phyloP scores from a whole-genome alignment of 2,888 invertebrate species.

The Carpatolechia fugitivella region DNA sequence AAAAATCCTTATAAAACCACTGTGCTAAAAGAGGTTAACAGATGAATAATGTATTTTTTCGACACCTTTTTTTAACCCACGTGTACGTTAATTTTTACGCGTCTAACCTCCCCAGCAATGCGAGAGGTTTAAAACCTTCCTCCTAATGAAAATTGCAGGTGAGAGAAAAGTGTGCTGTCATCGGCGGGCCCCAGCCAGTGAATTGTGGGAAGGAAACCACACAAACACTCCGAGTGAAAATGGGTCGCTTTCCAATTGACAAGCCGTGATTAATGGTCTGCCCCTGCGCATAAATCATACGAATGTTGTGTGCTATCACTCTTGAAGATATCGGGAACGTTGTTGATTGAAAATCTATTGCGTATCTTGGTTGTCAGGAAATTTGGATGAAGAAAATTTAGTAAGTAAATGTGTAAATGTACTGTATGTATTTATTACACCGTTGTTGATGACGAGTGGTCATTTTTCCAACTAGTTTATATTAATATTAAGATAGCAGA shows the following conservation, averaged over 20 bases:
- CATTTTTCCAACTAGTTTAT: no score
- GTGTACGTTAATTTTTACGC: no score
- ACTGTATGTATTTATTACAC: no score
- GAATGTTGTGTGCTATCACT: constrained; percentile 50
- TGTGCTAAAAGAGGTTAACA: no score
- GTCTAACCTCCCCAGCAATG: neutral
- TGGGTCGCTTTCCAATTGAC: constrained; percentile 66
- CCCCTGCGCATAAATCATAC: constrained; percentile 57
- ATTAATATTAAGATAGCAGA: no score
- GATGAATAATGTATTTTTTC: no score
- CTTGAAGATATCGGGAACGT: constrained; percentile 27
- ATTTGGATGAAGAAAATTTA: neutral
- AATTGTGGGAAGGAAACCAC: constrained; percentile 49
- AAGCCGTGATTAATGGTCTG: constrained; percentile 61
- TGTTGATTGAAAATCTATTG: constrained; percentile 7
- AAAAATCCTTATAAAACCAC: no score
- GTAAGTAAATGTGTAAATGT: neutral
- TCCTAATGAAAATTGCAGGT: constrained; percentile 18
- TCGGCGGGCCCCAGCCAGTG: constrained; percentile 32
- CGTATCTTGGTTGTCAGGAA: neutral
- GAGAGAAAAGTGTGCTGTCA: constrained; percentile 38
- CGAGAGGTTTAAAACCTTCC: neutral
- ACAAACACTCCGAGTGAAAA: constrained; percentile 53
- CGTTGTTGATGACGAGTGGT: no score
- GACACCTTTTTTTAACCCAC: no score